Percentiles rank a stretch among this genome's conserved stretches.
These are phyloP conservation scores for Hermaeophaga mercurialis DNA, from an alignment of 2,888 invertebrate species.

Conservation along the genomic window DNA sequence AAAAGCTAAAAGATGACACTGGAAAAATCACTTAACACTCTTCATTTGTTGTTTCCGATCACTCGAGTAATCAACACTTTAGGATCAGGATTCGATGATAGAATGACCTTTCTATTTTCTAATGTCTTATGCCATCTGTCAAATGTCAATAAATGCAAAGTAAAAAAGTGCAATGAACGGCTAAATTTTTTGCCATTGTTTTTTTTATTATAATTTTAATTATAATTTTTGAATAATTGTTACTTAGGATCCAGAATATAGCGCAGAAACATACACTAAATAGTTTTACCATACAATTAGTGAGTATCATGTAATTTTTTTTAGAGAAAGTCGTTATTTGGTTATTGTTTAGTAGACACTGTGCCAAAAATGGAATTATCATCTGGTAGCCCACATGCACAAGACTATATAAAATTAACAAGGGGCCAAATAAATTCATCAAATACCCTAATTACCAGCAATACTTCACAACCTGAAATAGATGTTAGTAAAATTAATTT, in stretches of 20 bases:
- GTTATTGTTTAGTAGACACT: constrained; percentile 22
- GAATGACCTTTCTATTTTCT: no score
- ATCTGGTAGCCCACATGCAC: constrained; percentile 45
- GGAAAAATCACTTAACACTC: no score
- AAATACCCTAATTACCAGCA: constrained; percentile 8
- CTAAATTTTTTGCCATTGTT: constrained; percentile 34
- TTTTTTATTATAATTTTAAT: constrained; percentile 1
- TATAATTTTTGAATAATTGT: constrained; percentile 25
- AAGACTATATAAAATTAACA: constrained; percentile 37
- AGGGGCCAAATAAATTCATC: constrained; percentile 26
- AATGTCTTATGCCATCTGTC: no score
- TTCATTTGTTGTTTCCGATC: no score
- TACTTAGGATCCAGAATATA: constrained; percentile 5
- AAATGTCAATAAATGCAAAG: neutral
- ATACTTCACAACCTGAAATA: constrained; percentile 47
- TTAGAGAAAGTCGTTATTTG: constrained; percentile 32
- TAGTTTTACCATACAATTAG: constrained; percentile 6
- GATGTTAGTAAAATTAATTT: constrained; percentile 64
- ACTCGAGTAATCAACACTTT: no score
- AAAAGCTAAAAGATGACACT: no score
- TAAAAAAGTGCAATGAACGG: constrained; percentile 48
- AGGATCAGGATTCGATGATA: no score
- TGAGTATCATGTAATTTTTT: constrained; percentile 8
- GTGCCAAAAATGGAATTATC: constrained; percentile 50
- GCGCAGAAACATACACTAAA: neutral